phyloP scores from a whole-genome alignment of 2,888 invertebrate species.

The Oligia fasciuncula region DNA sequence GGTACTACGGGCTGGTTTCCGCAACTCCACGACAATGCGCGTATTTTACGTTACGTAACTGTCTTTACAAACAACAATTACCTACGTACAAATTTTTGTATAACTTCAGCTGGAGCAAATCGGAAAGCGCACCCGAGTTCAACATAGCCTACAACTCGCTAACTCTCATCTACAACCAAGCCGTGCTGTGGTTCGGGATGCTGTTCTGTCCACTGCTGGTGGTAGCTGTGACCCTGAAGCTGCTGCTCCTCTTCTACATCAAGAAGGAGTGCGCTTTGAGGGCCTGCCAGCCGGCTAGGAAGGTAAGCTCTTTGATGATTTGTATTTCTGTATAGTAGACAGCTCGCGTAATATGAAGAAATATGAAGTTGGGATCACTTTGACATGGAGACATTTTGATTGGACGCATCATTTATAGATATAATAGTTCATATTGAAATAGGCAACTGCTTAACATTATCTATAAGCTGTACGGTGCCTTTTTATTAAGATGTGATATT shows the following conservation, averaged over 20 bases:
- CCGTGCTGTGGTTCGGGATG: conserved; percentile 93
- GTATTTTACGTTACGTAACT: neutral
- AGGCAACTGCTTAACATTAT: too few relatives aligned
- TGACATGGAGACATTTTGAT: too few relatives aligned
- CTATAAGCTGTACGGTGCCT: too few relatives aligned
- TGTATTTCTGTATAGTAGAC: too few relatives aligned
- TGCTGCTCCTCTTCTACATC: conserved; percentile 93
- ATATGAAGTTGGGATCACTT: too few relatives aligned
- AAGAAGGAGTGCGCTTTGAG: conserved; percentile 90
- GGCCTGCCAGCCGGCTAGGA: conserved; percentile 92
- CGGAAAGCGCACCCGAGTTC: conserved; percentile 90
- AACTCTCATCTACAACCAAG: conserved; percentile 94
- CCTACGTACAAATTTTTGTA: neutral
- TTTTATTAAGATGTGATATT: too few relatives aligned
- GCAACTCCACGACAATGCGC: too few relatives aligned
- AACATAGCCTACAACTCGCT: conserved; percentile 94
- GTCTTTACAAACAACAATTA: neutral
- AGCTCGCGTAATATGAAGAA: too few relatives aligned
- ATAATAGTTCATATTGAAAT: too few relatives aligned
- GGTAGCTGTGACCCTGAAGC: conserved; percentile 91
- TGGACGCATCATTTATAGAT: too few relatives aligned
- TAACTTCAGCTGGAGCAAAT: conserved; percentile 70
- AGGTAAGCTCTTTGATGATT: conserved; percentile 70
- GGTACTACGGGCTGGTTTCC: too few relatives aligned
- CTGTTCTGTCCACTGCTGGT: conserved; percentile 93